phyloP scores from a whole-genome alignment of 2,888 invertebrate species.

The Brachyopa scutellaris region DNA sequence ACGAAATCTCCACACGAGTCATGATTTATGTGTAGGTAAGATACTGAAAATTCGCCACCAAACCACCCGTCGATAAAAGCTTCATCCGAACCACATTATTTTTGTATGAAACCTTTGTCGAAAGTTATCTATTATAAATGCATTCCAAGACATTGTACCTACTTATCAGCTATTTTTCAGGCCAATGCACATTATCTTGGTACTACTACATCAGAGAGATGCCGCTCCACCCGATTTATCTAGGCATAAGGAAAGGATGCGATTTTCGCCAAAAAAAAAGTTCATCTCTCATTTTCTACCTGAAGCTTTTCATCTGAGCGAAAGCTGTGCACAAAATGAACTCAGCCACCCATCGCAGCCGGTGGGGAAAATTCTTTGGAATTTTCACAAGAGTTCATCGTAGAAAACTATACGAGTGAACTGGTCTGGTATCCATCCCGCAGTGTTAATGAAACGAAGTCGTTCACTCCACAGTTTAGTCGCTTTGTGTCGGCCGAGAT shows the following conservation, averaged over 20 bases:
- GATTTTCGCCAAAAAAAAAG: slow-evolving; percentile 3
- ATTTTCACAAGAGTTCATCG: too few relatives aligned
- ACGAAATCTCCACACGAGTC: too few relatives aligned
- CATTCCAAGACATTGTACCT: not conserved
- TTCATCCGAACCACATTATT: too few relatives aligned
- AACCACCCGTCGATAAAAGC: too few relatives aligned
- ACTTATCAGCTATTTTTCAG: slow-evolving; percentile 42
- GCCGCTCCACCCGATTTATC: not conserved
- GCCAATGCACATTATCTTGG: slow-evolving; percentile 18
- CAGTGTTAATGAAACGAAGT: too few relatives aligned
- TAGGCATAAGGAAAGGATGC: not conserved
- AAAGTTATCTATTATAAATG: not conserved
- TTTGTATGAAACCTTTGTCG: too few relatives aligned
- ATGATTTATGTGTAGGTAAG: too few relatives aligned
- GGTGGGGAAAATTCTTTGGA: slow-evolving; percentile 20
- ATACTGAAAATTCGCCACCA: not conserved
- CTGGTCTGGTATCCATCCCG: too few relatives aligned
- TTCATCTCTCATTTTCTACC: not conserved
- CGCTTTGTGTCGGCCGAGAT: slow-evolving; percentile 82
- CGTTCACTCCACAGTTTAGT: slow-evolving; percentile 76
- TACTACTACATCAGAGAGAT: not conserved
- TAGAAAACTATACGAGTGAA: too few relatives aligned
- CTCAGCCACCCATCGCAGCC: not conserved
- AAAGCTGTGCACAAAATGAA: slow-evolving; percentile 7
- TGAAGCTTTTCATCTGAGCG: not conserved